These are phyloP conservation scores for Epinephelus coioides DNA, from an alignment of 2,797 vertebrate genomes.

Conservation along the genomic window DNA sequence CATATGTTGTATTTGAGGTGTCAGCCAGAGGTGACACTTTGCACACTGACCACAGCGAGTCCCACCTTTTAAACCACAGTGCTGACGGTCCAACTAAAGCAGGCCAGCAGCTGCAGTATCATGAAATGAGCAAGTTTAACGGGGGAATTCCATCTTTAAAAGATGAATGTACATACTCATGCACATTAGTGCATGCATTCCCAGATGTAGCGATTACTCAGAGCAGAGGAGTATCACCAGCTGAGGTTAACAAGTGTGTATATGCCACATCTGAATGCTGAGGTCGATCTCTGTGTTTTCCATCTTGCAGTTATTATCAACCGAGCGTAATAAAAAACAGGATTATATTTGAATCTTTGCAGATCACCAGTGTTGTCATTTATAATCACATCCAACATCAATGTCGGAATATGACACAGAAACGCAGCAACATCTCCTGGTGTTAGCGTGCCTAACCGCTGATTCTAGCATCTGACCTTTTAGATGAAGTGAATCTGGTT, in stretches of 20 bases:
- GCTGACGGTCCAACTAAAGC: conserved; percentile 39
- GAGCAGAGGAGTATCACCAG: conserved; percentile 39
- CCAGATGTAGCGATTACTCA: conserved; percentile 53
- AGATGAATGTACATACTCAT: conserved; percentile 38
- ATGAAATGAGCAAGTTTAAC: conserved; percentile 25
- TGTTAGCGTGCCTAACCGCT: conserved; percentile 14
- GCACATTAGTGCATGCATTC: conserved; percentile 18
- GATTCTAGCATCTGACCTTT: conserved; percentile 48
- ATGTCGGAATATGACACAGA: neutral
- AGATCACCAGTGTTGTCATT: conserved; percentile 20
- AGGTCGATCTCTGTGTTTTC: conserved; percentile 26
- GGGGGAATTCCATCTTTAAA: conserved; percentile 53
- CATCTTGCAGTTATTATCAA: conserved; percentile 31
- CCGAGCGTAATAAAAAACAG: conserved; percentile 35
- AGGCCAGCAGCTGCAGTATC: conserved; percentile 57
- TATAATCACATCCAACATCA: conserved; percentile 15
- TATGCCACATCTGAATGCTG: conserved; percentile 30
- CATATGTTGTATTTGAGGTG: conserved; percentile 28
- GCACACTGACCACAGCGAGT: conserved; percentile 41
- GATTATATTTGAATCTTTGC: conserved; percentile 18
- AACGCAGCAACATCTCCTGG: conserved; percentile 11
- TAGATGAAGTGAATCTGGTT: conserved; percentile 71
- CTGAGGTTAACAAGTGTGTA: conserved; percentile 32
- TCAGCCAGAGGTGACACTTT: conserved; percentile 50
- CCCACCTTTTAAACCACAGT: conserved; percentile 34